Evolutionary conservation across 2,113 vertebrate genomes (phyloP).

Genomic region (Sapayoa aenigma): DNA sequence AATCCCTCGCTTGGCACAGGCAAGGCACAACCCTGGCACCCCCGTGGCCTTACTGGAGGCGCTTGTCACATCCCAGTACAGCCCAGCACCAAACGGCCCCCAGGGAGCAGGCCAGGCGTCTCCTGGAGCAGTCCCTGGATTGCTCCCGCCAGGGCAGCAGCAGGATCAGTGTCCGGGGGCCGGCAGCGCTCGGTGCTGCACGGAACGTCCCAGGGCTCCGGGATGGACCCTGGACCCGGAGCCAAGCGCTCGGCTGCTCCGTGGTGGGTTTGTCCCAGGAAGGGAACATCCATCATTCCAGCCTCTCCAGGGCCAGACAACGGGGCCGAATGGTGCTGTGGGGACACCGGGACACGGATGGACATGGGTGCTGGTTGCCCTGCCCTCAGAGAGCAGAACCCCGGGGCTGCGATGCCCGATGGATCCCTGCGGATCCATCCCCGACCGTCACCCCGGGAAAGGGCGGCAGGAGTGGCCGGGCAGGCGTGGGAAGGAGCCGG

Average conservation of each 20-base stretch:
- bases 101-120: rapidly evolving
- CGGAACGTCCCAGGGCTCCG: not conserved
- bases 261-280: rapidly evolving
- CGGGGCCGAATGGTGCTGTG: rapidly evolving
- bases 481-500: slow-evolving; percentile 29
- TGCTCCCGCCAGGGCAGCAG: rapidly evolving
- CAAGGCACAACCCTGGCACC: rapidly evolving
- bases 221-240: rapidly evolving
- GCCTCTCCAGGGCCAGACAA: not conserved
- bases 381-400: not conserved
- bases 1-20: no score
- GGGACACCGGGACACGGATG: rapidly evolving
- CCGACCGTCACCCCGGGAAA: not conserved
- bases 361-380: rapidly evolving
- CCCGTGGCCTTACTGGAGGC: rapidly evolving
- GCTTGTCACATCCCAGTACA: not conserved
- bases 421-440: not conserved
- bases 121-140: rapidly evolving
- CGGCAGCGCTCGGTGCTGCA: rapidly evolving
- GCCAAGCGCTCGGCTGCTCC: rapidly evolving
- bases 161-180: rapidly evolving
- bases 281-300: not conserved
- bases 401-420: rapidly evolving
- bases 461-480: not conserved
- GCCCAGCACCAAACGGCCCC: not conserved